These are phyloP conservation scores for Eilema caniola DNA, from an alignment of 2,888 invertebrate genomes.

Conservation along the genomic window DNA sequence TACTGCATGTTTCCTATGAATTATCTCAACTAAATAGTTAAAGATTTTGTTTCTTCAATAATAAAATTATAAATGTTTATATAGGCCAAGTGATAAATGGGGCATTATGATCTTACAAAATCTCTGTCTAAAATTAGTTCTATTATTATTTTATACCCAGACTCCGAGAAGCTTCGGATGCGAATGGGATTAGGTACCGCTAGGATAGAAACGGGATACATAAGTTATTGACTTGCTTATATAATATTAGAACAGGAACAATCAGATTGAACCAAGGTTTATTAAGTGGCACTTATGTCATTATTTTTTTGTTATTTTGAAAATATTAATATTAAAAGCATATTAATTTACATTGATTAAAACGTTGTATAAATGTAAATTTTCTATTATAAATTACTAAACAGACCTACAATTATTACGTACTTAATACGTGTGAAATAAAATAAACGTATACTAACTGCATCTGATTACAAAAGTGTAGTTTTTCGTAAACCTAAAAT, in stretches of 20 bases:
- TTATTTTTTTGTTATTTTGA: background rate
- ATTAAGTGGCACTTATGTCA: slow-evolving; percentile 2
- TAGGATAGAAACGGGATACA: no score
- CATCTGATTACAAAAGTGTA: no score
- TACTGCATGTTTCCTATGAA: background rate
- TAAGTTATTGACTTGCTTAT: background rate
- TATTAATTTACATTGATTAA: slow-evolving; percentile 1
- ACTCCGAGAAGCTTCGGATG: no score
- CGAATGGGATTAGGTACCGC: no score
- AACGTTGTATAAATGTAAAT: background rate
- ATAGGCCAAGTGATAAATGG: no score
- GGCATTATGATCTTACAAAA: no score
- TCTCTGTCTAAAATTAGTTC: background rate
- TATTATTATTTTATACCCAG: background rate
- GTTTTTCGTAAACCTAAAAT: background rate
- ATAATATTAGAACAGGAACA: background rate
- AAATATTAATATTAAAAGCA: background rate
- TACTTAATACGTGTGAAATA: background rate
- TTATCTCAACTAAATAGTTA: background rate
- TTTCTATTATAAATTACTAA: background rate
- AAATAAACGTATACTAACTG: no score
- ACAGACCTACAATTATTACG: background rate
- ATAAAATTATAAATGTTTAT: no score
- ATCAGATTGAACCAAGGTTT: no score
- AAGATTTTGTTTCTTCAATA: background rate